Conservation (phyloP, 1,140 invertebrate genomes). For the Lepidurus apus region DNA sequence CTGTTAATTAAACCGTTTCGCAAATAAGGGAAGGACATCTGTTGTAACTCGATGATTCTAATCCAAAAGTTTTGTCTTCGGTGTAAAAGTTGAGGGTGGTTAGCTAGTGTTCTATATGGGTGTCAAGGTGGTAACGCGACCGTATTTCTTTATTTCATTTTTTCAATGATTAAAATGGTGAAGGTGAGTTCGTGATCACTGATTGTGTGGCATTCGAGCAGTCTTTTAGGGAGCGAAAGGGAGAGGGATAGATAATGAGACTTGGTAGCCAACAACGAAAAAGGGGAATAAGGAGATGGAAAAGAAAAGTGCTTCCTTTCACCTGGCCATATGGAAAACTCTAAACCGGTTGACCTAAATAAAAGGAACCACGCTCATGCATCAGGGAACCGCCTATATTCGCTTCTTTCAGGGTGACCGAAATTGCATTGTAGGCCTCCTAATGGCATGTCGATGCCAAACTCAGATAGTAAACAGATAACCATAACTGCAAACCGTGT, state of each 20-base stretch:
- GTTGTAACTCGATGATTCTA: too few species aligned
- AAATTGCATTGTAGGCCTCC: neutral
- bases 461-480: neutral
- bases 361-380: slow-evolving; percentile 18
- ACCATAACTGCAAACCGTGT: too few species aligned
- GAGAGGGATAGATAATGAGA: slow-evolving; percentile 23
- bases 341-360: slow-evolving; percentile 10
- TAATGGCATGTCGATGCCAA: neutral
- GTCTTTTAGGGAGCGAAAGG: neutral
- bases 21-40: too few species aligned
- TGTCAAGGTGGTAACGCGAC: neutral
- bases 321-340: slow-evolving; percentile 11
- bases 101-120: neutral
- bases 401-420: slow-evolving; percentile 1
- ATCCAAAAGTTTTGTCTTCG: too few species aligned
- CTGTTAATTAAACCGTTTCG: too few species aligned
- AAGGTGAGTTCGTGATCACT: slow-evolving; percentile 7
- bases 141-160: neutral
- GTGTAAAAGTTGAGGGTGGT: neutral
- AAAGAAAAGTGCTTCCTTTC: slow-evolving; percentile 22
- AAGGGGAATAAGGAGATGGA: slow-evolving; percentile 15
- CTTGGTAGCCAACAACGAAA: neutral
- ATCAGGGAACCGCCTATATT: slow-evolving; percentile 10
- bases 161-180: neutral
- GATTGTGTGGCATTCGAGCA: slow-evolving; percentile 24